Conservation (phyloP, 2,888 invertebrate genomes). For the Himalopsyche anomala region DNA sequence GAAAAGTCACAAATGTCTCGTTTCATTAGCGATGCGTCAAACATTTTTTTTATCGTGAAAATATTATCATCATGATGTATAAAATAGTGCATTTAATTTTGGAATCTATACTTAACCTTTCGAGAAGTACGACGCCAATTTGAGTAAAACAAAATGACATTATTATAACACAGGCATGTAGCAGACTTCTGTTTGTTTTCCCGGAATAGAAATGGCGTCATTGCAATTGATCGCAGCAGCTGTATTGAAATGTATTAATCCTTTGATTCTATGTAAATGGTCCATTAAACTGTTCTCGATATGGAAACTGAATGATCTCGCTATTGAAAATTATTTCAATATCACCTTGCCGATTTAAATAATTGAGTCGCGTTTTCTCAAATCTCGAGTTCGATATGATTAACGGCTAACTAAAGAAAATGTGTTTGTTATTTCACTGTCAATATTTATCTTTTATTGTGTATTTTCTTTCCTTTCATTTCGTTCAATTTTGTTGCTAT, state of each 20-base stretch:
- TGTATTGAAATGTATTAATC: slow-evolving; percentile 26
- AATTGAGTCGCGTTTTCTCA: background rate
- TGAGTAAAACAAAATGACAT: background rate
- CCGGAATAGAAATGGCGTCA: slow-evolving; percentile 40
- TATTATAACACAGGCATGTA: background rate
- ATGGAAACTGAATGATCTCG: slow-evolving; percentile 22
- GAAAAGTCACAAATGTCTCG: too few relatives aligned
- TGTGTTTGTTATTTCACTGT: too few relatives aligned
- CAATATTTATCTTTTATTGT: too few relatives aligned
- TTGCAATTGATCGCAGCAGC: background rate
- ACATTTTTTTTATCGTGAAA: too few relatives aligned
- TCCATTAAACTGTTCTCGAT: slow-evolving; percentile 37
- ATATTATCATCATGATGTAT: too few relatives aligned
- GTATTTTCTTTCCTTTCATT: too few relatives aligned
- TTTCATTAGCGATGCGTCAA: too few relatives aligned
- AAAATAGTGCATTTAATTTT: background rate
- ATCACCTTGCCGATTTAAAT: slow-evolving; percentile 8
- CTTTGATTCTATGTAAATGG: slow-evolving; percentile 38
- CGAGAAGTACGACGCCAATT: background rate
- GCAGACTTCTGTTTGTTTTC: background rate
- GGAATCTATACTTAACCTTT: background rate
- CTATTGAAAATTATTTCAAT: slow-evolving; percentile 20
- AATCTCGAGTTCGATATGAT: background rate
- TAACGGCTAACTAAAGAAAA: too few relatives aligned
- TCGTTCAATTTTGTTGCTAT: too few relatives aligned